These are phyloP conservation scores for Drosophila simulans DNA, from an alignment of 1,140 invertebrate species.

Conservation along the genomic window DNA sequence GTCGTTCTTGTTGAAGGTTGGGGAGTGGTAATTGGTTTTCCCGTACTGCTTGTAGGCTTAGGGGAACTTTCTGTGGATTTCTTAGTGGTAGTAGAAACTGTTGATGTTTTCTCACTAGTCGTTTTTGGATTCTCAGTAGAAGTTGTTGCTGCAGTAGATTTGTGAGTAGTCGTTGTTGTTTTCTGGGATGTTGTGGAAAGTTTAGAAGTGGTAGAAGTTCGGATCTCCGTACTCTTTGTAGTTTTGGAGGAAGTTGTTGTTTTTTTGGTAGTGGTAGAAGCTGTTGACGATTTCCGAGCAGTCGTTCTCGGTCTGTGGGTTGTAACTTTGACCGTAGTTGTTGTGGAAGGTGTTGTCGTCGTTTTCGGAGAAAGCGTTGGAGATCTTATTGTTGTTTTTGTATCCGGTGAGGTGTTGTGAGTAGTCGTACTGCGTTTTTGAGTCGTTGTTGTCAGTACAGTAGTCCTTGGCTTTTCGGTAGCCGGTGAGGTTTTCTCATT, in stretches of 20 bases:
- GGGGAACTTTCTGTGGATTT: background rate
- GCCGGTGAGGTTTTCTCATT: conserved; percentile 1
- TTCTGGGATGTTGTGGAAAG: background rate
- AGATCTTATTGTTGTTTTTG: background rate
- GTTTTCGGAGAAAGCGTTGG: too few relatives aligned
- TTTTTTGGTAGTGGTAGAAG: too few relatives aligned
- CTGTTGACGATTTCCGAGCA: too few relatives aligned
- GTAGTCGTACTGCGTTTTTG: conserved; percentile 8
- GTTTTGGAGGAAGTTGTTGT: background rate
- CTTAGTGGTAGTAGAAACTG: background rate
- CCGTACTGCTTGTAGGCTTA: background rate
- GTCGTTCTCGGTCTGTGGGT: too few relatives aligned
- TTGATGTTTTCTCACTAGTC: background rate
- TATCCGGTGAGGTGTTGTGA: background rate
- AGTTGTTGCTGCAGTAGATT: too few relatives aligned
- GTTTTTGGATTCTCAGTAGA: background rate
- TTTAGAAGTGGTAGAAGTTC: background rate
- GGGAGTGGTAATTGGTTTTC: background rate
- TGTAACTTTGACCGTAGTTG: too few relatives aligned
- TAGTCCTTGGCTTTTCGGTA: background rate
- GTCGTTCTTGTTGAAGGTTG: conserved; percentile 11
- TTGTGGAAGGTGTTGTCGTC: too few relatives aligned
- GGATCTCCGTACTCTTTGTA: background rate
- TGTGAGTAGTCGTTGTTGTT: background rate
- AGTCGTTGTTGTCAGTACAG: background rate